phyloP scores from a whole-genome alignment of 2,113 vertebrate genomes.

The Ifrita kowaldi region DNA sequence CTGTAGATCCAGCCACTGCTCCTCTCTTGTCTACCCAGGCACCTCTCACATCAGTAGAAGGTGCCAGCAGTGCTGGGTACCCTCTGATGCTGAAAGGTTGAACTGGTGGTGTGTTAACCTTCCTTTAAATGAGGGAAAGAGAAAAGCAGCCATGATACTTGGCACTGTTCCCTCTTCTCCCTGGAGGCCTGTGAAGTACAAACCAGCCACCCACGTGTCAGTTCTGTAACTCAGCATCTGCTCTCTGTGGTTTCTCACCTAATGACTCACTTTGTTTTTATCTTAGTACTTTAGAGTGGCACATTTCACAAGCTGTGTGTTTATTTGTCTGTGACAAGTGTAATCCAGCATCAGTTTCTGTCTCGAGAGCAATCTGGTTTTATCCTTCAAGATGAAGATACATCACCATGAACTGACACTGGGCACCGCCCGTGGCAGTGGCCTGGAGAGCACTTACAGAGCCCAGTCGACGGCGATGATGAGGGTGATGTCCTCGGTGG shows the following conservation, averaged over 20 bases:
- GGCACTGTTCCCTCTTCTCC: not conserved
- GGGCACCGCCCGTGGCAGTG: fast-evolving
- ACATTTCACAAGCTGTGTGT: not conserved
- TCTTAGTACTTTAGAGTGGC: not conserved
- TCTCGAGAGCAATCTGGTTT: not conserved
- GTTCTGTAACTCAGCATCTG: fast-evolving
- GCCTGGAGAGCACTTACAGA: slow-evolving; percentile 70
- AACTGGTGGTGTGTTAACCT: not conserved
- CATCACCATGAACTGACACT: fast-evolving
- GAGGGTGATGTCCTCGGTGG: slow-evolving; percentile 84
- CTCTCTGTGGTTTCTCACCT: not conserved
- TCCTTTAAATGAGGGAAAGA: not conserved
- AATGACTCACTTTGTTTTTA: not conserved
- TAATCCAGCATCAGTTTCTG: not conserved
- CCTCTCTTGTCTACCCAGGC: not conserved
- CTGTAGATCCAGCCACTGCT: not conserved
- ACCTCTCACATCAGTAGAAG: not conserved
- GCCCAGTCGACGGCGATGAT: slow-evolving; percentile 88
- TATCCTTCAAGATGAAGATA: not conserved
- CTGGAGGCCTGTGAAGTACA: not conserved
- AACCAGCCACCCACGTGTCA: fast-evolving
- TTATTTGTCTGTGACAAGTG: not conserved
- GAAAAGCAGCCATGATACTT: not conserved
- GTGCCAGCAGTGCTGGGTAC: not conserved
- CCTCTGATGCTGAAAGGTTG: not conserved